Conservation (phyloP, 2,797 vertebrate genomes). For the Sebastolobus altivelis region DNA sequence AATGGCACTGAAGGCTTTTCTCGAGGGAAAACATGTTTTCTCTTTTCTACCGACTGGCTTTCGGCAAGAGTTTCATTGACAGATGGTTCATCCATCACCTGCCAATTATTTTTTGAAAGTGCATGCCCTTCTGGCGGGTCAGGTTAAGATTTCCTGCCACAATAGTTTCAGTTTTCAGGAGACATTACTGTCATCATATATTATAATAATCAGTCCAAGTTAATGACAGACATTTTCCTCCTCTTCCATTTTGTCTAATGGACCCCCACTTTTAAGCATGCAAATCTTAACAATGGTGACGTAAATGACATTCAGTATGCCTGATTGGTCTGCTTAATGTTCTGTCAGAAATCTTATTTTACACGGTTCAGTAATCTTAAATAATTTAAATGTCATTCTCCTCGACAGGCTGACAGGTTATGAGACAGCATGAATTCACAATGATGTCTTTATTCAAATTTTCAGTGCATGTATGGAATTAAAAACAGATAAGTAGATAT, state of each 20-base stretch:
- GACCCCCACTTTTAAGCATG: not conserved
- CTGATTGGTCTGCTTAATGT: not conserved
- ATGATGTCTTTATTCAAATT: not conserved
- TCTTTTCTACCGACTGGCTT: too few species aligned
- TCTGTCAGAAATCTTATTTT: not conserved
- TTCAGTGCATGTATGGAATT: not conserved
- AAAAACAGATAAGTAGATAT: not conserved
- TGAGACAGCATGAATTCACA: not conserved
- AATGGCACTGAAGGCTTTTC: too few species aligned
- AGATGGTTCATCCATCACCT: too few species aligned
- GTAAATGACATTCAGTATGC: not conserved
- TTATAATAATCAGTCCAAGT: not conserved
- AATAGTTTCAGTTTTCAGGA: not conserved
- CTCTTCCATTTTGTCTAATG: not conserved
- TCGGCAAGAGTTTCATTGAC: too few species aligned
- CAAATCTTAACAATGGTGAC: not conserved
- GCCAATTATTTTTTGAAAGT: too few species aligned
- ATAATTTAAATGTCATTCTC: not conserved
- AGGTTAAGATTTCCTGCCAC: not conserved
- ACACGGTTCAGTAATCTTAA: constrained; percentile 1
- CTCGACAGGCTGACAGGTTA: not conserved
- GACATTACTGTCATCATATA: not conserved
- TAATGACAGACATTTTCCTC: not conserved
- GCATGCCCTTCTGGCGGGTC: too few species aligned
- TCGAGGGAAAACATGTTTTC: too few species aligned